Evolutionary conservation across 2,888 invertebrate genomes (phyloP), one percentile per base, ranked within the genome.

Genomic region (Pantelozetes paolii): DNA sequence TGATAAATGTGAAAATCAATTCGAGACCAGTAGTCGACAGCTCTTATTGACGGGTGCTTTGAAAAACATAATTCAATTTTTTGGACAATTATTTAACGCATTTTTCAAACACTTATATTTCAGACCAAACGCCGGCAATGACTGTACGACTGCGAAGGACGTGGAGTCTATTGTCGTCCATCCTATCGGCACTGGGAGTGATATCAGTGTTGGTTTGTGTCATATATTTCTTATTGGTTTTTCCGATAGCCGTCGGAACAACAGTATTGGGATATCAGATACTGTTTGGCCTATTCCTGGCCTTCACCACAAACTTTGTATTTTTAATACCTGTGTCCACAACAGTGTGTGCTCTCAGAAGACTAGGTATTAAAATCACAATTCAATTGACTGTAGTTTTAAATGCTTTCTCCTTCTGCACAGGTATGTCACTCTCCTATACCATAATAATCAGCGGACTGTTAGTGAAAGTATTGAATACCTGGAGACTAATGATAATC

Each of bases 261-360:
- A 76, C 83, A 0, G 80, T 83, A n/a, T 78, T 84, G 2, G 84
- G 83, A 2, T 84, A 82, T 79, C 80, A 83, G 76, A 81, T 84
- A 30, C 79, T 82, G 20, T 80, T 83, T 64, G 84, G 83, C 18
- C 79, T 84, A 73, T 78, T 84, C 30, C 76, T 82, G 18, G 77
- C 83, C 74, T 84, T 82, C 76, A 80, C 80, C 2, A 79, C 82
- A 50, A 83, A 83, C 75, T 82, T 83, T 76, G 81, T 82, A 18
- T 84, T 83, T 78, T 79, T 84, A 32, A 78, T 82, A 9, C 81
- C 82, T 71, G 82, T 83, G 6, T 80, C 80, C 0, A 79, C 79
- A 13, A 79, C 80, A 15, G 80, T 82, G 1, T 84, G 84, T 76
- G 82, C 81, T 9, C 79, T 83, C 13, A 79, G 84, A n/a, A 78